phyloP scores from a whole-genome alignment of 30 jellyfish, hydroid and myxozoan genomes.

The Clytia hemisphaerica region DNA sequence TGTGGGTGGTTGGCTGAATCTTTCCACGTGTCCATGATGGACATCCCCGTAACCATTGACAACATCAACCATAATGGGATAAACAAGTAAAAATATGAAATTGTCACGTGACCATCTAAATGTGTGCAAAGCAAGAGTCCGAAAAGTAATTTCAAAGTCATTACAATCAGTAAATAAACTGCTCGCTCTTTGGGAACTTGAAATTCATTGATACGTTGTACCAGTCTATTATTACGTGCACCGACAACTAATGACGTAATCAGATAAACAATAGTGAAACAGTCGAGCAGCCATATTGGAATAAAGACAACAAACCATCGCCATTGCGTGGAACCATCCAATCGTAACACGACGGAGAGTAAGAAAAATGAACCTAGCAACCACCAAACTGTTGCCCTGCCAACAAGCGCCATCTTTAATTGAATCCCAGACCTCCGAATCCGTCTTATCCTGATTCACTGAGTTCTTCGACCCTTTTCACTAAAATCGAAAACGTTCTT shows the following conservation, averaged over 20 bases:
- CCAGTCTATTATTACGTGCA: background rate
- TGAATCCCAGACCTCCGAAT: too few relatives aligned
- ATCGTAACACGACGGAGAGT: conserved; percentile 54
- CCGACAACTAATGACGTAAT: conserved; percentile 19
- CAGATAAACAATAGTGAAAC: conserved; percentile 41
- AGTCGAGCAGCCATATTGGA: conserved; percentile 84
- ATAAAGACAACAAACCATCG: conserved; percentile 77
- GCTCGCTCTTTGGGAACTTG: conserved; percentile 46
- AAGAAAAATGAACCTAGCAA: conserved; percentile 48
- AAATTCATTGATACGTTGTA: conserved; percentile 35
- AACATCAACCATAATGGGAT: conserved; percentile 81
- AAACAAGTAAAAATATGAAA: conserved; percentile 56
- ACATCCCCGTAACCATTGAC: conserved; percentile 38
- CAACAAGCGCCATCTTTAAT: conserved; percentile 75
- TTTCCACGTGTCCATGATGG: conserved; percentile 48
- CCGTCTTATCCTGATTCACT: too few relatives aligned
- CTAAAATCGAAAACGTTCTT: too few relatives aligned
- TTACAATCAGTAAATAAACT: conserved; percentile 50
- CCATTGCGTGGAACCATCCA: conserved; percentile 63
- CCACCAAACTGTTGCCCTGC: conserved; percentile 63
- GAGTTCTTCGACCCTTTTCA: too few relatives aligned
- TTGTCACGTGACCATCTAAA: conserved; percentile 52
- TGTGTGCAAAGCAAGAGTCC: conserved; percentile 65
- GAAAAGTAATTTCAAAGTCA: conserved; percentile 46
- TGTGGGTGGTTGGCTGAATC: conserved; percentile 35